These are phyloP conservation scores for Gastrophryne carolinensis DNA, from an alignment of 2,797 vertebrate genomes.

Conservation along the genomic window DNA sequence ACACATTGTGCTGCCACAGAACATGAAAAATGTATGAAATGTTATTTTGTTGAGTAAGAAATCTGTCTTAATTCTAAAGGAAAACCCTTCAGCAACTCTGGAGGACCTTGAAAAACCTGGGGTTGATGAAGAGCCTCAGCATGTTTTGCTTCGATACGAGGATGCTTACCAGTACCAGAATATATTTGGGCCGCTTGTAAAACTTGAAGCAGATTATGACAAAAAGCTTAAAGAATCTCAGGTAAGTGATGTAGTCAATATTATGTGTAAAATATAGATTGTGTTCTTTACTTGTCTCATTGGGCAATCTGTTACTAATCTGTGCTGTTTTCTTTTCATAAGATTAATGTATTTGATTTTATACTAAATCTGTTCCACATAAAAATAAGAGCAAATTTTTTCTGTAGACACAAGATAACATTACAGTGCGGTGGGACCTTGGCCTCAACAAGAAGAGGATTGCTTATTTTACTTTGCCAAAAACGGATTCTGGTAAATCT, in stretches of 20 bases:
- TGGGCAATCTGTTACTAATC: too few relatives aligned
- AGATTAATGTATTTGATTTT: not conserved
- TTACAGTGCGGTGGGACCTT: conserved; percentile 98
- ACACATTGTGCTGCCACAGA: too few relatives aligned
- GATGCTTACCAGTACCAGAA: conserved; percentile 99
- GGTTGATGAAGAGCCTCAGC: conserved; percentile 96
- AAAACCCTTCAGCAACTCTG: conserved; percentile 93
- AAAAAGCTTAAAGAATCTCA: conserved; percentile 99
- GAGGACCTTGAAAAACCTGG: conserved; percentile 98
- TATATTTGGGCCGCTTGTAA: conserved; percentile 96
- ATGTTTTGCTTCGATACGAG: conserved; percentile 95
- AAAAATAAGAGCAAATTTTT: too few relatives aligned
- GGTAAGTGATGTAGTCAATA: conserved; percentile 64
- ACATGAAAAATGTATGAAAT: too few relatives aligned
- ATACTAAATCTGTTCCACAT: too few relatives aligned
- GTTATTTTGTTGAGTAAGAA: not conserved
- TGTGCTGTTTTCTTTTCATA: not conserved
- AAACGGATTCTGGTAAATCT: conserved; percentile 95
- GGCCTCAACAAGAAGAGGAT: conserved; percentile 99
- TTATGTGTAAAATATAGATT: not conserved
- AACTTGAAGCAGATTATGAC: conserved; percentile 97
- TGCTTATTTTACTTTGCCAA: conserved; percentile 98
- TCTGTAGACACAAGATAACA: conserved; percentile 95
- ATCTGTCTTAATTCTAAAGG: conserved; percentile 66
- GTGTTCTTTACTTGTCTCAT: not conserved